Percentiles rank a stretch among this genome's conserved stretches.
These are phyloP conservation scores for Agrotis ipsilon DNA, from an alignment of 2,888 invertebrate species.

Conservation along the genomic window DNA sequence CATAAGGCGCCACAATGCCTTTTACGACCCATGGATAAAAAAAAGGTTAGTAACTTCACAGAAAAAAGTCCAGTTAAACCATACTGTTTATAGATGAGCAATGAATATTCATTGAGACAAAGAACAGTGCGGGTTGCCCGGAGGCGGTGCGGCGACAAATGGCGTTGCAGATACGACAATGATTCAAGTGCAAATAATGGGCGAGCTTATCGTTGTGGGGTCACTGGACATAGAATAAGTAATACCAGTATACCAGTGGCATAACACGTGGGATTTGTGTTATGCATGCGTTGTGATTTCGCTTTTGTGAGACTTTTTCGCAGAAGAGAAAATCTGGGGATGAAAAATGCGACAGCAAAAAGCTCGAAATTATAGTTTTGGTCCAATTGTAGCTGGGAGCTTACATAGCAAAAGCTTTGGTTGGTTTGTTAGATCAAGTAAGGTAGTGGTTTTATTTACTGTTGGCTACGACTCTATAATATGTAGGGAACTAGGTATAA, in stretches of 20 bases:
- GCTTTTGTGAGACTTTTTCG: constrained; percentile 4
- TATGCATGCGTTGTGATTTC: constrained; percentile 37
- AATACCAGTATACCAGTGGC: constrained; percentile 53
- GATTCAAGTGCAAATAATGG: constrained; percentile 83
- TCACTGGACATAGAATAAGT: constrained; percentile 69
- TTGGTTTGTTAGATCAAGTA: background rate
- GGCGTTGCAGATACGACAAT: constrained; percentile 75
- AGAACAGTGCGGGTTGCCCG: constrained; percentile 64
- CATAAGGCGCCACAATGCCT: constrained; percentile 19
- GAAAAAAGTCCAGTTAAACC: constrained; percentile 43
- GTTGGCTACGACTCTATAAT: background rate
- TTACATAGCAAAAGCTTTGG: background rate
- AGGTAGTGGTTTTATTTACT: background rate
- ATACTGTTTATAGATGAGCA: constrained; percentile 68
- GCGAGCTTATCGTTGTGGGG: constrained; percentile 72
- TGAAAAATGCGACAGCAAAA: background rate
- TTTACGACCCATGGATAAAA: constrained; percentile 36
- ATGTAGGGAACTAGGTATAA: no score
- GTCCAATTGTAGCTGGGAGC: background rate
- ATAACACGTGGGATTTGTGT: constrained; percentile 45
- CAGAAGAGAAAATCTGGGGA: background rate
- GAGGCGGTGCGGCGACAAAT: constrained; percentile 72
- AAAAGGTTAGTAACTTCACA: constrained; percentile 29
- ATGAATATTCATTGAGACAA: constrained; percentile 80
- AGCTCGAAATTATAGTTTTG: constrained; percentile 8